phyloP scores from a whole-genome alignment of 2,113 vertebrate species.

The Syngnathus scovelli region DNA sequence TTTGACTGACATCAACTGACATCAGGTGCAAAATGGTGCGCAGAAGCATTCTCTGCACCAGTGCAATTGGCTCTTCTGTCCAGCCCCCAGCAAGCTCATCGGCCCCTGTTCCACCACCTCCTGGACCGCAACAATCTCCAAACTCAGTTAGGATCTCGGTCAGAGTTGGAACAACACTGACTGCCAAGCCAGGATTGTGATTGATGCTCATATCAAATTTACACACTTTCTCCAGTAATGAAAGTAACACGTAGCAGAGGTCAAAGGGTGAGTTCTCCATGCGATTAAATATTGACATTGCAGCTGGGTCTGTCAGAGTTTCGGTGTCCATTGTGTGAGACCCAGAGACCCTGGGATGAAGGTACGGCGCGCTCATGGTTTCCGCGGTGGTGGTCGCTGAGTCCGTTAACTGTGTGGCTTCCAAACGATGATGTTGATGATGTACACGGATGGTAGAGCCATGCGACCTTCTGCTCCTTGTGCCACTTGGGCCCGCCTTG shows the following conservation, averaged over 20 bases:
- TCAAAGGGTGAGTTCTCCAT: conserved; percentile 89
- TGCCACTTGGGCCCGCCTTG: conserved; percentile 49
- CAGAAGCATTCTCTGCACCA: conserved; percentile 91
- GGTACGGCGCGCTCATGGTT: conserved; percentile 64
- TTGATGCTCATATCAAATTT: conserved; percentile 87
- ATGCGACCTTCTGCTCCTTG: conserved; percentile 70
- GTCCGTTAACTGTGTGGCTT: conserved; percentile 42
- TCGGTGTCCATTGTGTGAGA: conserved; percentile 60
- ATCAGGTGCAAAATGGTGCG: conserved; percentile 84
- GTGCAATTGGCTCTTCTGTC: conserved; percentile 88
- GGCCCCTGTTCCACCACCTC: conserved; percentile 42
- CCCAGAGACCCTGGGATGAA: conserved; percentile 50
- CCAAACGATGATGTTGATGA: conserved; percentile 55
- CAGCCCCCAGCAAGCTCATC: conserved; percentile 81
- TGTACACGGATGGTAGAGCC: conserved; percentile 69
- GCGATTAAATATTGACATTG: conserved; percentile 73
- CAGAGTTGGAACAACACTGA: conserved; percentile 84
- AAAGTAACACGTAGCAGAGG: conserved; percentile 86
- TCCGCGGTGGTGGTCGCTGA: conserved; percentile 30
- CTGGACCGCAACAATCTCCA: conserved; percentile 76
- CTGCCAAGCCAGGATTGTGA: conserved; percentile 81
- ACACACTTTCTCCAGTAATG: conserved; percentile 90
- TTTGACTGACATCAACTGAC: conserved; percentile 80
- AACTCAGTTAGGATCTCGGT: conserved; percentile 88
- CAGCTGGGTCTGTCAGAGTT: conserved; percentile 71